phyloP scores from a whole-genome alignment of 1,140 invertebrate genomes.

The Neomicropteryx cornuta region DNA sequence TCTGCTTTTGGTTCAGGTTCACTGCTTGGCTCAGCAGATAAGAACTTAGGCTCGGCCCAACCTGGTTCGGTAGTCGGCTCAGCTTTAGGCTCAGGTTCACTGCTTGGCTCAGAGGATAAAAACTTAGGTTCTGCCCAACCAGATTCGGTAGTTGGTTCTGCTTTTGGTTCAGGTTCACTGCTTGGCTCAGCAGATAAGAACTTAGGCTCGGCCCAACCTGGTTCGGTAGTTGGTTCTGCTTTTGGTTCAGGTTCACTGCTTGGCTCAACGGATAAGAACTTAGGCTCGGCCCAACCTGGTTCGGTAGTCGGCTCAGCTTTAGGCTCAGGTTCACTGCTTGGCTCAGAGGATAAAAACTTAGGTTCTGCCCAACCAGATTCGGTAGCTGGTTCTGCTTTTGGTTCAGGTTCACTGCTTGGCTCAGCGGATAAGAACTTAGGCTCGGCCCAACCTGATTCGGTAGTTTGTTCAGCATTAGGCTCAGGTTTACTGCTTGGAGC shows the following conservation, averaged over 20 bases:
- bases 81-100: slow-evolving; percentile 7
- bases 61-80: slow-evolving; percentile 4
- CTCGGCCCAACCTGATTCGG: too few relatives aligned
- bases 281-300: too few relatives aligned
- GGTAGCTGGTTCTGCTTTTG: too few relatives aligned
- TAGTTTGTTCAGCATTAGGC: slow-evolving; percentile 12
- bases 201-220: too few relatives aligned
- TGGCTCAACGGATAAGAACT: too few relatives aligned
- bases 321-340: slow-evolving; percentile 7
- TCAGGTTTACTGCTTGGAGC: slow-evolving; percentile 15
- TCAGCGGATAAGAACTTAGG: too few relatives aligned
- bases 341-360: neutral
- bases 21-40: slow-evolving; percentile 6
- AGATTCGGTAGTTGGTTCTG: slow-evolving; percentile 19
- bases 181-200: neutral
- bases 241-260: too few relatives aligned
- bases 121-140: slow-evolving; percentile 20
- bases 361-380: too few relatives aligned
- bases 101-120: slow-evolving; percentile 9
- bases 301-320: slow-evolving; percentile 14
- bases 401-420: too few relatives aligned
- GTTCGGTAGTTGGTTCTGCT: too few relatives aligned
- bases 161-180: slow-evolving; percentile 14
- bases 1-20: slow-evolving; percentile 19
- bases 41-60: neutral